Evolutionary conservation across 2,113 vertebrate genomes (phyloP).

Genomic region (Lethenteron camtschaticum): DNA sequence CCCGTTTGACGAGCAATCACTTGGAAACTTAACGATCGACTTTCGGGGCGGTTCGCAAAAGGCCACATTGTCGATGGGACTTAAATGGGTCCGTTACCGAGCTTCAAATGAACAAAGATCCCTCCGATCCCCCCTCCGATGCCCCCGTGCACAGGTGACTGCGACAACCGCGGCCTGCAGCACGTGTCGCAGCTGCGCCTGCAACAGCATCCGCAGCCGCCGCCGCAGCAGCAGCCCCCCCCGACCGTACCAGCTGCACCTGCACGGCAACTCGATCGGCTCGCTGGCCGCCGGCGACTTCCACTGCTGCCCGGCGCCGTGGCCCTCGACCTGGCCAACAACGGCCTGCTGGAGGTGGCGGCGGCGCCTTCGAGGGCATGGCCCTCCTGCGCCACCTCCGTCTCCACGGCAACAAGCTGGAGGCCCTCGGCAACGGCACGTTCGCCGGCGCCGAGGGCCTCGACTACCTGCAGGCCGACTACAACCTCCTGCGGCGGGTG

Average conservation of each 20-base stretch:
- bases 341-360: constrained; percentile 77
- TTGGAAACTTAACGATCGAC: no score
- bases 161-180: no score
- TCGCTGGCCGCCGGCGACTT: constrained; percentile 71
- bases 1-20: no score
- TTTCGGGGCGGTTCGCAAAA: no score
- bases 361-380: constrained; percentile 61
- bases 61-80: no score
- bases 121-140: no score
- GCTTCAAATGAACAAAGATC: no score
- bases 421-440: constrained; percentile 67
- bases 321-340: constrained; percentile 82
- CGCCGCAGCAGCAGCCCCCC: constrained; percentile 31
- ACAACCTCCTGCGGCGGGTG: constrained; percentile 87
- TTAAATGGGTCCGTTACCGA: no score
- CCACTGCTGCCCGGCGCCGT: constrained; percentile 67
- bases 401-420: constrained; percentile 89
- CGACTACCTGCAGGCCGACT: constrained; percentile 92
- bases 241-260: constrained; percentile 78
- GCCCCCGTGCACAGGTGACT: no score
- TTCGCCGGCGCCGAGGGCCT: constrained; percentile 75
- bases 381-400: constrained; percentile 71
- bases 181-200: no score
- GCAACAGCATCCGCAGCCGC: constrained; percentile 30
- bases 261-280: constrained; percentile 78